These are phyloP conservation scores for Brachyopa scutellaris DNA, from an alignment of 2,888 invertebrate genomes.

Conservation along the genomic window DNA sequence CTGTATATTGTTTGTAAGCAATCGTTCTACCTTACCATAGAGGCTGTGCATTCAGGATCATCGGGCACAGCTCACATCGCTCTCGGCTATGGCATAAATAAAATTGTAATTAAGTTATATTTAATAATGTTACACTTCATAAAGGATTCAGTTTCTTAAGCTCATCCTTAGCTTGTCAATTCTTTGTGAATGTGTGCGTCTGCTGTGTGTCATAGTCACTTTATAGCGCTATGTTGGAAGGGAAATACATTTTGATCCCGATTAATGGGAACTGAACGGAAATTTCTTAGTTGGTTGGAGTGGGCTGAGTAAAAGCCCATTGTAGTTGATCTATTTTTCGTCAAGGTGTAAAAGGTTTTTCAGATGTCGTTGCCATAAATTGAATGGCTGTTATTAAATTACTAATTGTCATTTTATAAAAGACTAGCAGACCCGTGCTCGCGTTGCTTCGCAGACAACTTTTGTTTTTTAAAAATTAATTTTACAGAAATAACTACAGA, in stretches of 20 bases:
- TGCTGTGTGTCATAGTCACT: conserved; percentile 4
- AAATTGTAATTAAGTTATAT: conserved; percentile 42
- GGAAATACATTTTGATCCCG: not conserved
- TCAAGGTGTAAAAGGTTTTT: not conserved
- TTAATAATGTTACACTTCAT: conserved; percentile 45
- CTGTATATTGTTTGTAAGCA: not conserved
- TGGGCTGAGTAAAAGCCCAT: not conserved
- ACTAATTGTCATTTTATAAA: no score
- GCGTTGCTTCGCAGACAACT: no score
- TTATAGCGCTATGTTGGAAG: not conserved
- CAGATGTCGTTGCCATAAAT: conserved; percentile 6
- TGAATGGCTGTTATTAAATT: conserved; percentile 23
- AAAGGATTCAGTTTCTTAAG: conserved; percentile 8
- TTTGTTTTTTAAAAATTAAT: no score
- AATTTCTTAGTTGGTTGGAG: not conserved
- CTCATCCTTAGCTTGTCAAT: not conserved
- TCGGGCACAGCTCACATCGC: not conserved
- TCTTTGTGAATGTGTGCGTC: not conserved
- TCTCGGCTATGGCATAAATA: conserved; percentile 32
- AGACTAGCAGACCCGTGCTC: no score
- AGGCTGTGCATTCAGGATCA: conserved; percentile 22
- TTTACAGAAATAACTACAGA: no score
- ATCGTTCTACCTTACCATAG: not conserved
- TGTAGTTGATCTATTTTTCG: not conserved
- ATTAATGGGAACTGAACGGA: conserved; percentile 29